Base-by-base conservation (phyloP, 2,888 invertebrate genomes). In the Autographa pulchrina region DNA sequence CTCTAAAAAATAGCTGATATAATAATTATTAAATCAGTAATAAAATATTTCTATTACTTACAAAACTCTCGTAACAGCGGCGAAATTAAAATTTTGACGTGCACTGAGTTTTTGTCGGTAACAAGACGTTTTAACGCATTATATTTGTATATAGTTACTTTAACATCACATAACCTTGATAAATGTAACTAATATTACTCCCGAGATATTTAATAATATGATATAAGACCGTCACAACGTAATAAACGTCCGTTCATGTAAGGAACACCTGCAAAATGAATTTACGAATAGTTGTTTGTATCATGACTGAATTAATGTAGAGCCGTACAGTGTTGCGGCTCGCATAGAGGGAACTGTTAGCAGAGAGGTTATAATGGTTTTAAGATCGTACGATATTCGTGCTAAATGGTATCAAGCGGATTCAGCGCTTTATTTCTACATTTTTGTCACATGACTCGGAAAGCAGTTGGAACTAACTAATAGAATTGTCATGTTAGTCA, bases 331-430 rank as follows among this genome's bases (percentile, higher is more conserved):
- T 68, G 63, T 72, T 65, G 70, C 75, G 60, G 66, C 74, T 78
- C 70, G 71, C 74, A 68, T 71, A 54, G 65, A 74, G 78, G 70
- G 71, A 74, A 77, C 81, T 82, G 74, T 74, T 66, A 61, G 54
- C 56, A 35, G 62, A 80, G 82, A 88, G 88, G 88, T 90, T 89
- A 89, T 84, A 65, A 77, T 83, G 78, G 74, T 71, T 79, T 64
- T 65, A n/a, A 61, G 43, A 85, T 88, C 86, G 79, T 86, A 85
- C 84, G 87, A 88, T 75, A 61, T 75, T 41, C 7, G 38, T 69
- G 63, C 59, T 16, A 11, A 0, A 25, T 11, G 64, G 20, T 67
- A 70, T 85, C 13, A 60, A 91, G 89, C 90, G 77, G 77, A 84
- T 76, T 5, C n/a, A 86, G 85, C 87, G 89, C 86, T 86, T 65